Percentiles rank a stretch among this genome's conserved stretches.
Conservation (phyloP, 2,113 vertebrate genomes). For the Passer montanus region DNA sequence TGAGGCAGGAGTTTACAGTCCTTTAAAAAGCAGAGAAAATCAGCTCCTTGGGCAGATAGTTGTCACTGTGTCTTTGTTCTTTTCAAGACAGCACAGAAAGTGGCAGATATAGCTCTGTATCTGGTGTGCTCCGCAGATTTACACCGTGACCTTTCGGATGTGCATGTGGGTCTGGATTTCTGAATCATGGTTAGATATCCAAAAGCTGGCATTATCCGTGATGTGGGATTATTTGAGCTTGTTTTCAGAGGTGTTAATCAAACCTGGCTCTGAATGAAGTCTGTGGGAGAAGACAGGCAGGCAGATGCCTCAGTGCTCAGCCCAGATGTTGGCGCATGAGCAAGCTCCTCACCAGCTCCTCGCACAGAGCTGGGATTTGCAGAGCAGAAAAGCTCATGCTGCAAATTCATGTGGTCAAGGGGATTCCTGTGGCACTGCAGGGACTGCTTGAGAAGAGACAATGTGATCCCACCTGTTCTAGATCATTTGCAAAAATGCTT, state of each 20-base stretch:
- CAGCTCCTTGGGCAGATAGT: neutral
- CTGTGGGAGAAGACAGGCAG: slow-evolving; percentile 18
- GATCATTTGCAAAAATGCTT: neutral
- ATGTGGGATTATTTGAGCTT: slow-evolving; percentile 19
- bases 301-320: neutral
- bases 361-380: neutral
- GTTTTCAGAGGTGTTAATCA: slow-evolving; percentile 33
- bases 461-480: neutral
- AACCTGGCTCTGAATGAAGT: slow-evolving; percentile 7
- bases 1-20: neutral
- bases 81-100: neutral
- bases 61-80: neutral
- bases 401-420: neutral
- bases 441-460: neutral
- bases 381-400: neutral
- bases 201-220: neutral
- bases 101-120: neutral
- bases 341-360: neutral
- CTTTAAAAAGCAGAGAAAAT: neutral
- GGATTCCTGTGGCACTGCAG: neutral
- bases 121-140: neutral
- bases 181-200: slow-evolving; percentile 1
- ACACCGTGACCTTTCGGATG: neutral
- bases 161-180: slow-evolving; percentile 2
- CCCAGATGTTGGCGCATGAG: neutral